Evolutionary conservation across 1,140 invertebrate species (phyloP).

Genomic region (Drosophila nigrodunni): DNA sequence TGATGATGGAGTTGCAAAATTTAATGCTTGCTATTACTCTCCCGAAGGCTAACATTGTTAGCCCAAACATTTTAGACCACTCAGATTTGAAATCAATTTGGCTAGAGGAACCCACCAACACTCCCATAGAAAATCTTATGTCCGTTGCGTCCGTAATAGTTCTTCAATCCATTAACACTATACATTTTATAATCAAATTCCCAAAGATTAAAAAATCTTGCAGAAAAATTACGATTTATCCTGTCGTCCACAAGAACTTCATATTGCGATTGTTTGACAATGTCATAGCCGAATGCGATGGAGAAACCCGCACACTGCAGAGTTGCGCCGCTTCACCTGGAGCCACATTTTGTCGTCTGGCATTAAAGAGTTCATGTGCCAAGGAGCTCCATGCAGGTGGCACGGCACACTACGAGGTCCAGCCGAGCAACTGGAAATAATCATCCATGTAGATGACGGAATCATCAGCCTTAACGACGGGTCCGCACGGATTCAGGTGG

Average conservation of each 20-base stretch:
- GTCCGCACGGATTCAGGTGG: slow-evolving; percentile 25
- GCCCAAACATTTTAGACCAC: slow-evolving; percentile 40
- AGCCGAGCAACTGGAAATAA: slow-evolving; percentile 19
- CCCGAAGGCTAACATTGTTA: slow-evolving; percentile 29
- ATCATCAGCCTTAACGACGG: slow-evolving; percentile 32
- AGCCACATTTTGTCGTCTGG: background rate
- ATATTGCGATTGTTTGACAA: slow-evolving; percentile 22
- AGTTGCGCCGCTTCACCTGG: background rate
- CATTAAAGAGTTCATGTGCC: slow-evolving; percentile 28
- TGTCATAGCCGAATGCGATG: slow-evolving; percentile 19
- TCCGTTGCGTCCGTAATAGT: slow-evolving; percentile 25
- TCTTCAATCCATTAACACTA: slow-evolving; percentile 11
- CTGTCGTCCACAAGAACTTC: background rate
- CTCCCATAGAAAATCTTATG: slow-evolving; percentile 35
- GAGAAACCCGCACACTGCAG: background rate
- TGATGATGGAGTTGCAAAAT: background rate
- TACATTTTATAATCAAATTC: slow-evolving; percentile 34
- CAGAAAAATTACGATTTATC: slow-evolving; percentile 31
- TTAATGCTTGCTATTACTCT: slow-evolving; percentile 35
- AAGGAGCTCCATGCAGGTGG: slow-evolving; percentile 37
- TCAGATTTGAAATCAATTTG: slow-evolving; percentile 34
- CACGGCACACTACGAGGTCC: slow-evolving; percentile 16
- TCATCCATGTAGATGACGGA: slow-evolving; percentile 17
- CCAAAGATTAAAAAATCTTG: slow-evolving; percentile 14
- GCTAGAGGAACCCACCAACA: slow-evolving; percentile 40